Base-by-base conservation (phyloP, 2,888 invertebrate species). In the Sphaerophoria rueppellii region DNA sequence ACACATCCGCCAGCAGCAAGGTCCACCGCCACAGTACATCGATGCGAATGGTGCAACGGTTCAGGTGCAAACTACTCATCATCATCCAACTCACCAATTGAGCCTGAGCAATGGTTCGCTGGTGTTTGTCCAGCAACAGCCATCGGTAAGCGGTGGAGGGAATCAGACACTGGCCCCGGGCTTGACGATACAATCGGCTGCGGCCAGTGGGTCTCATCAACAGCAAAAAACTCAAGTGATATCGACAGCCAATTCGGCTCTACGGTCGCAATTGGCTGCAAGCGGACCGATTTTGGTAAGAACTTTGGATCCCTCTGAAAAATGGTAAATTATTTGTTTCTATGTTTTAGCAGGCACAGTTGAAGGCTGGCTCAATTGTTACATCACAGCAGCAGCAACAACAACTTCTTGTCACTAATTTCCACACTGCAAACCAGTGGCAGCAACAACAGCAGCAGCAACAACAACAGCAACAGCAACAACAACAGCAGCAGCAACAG, bases 391-490 rank as follows among this genome's bases (percentile, higher is more conserved):
- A 90, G 65, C 88, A 89, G 70, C 90, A 89, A 65, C 89, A 91
- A 74, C 88, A 90, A 50, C 89, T 90, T 69, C 88, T 89, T 88
- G 95, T 95, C 83, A 96, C 95, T 86, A 96, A 95, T 90, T 94
- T 96, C 50, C 96, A 96, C 90, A 95, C 95, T 7, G 95, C 95
- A 54, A 96, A 96, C 90, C 96, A 96, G 90, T 96, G 95, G 90
- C 95, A 95, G 90, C 95, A 95, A 89, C 94, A 94, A 87, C 91
- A 91, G 35, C 24, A 24, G 24, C 24, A 24, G 2, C 24, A 24
- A 24, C 90, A 90, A 50, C 90, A 92, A 86, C 90, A 88, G 73
- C 90, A 90, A 67, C 90, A 90, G 50, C 90, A 92, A 87, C 90
- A 88, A 73, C 90, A 90, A 69, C 90, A 90, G 52, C 90, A 92